phyloP scores from a whole-genome alignment of 2,113 vertebrate genomes.

The Oophaga pumilio region DNA sequence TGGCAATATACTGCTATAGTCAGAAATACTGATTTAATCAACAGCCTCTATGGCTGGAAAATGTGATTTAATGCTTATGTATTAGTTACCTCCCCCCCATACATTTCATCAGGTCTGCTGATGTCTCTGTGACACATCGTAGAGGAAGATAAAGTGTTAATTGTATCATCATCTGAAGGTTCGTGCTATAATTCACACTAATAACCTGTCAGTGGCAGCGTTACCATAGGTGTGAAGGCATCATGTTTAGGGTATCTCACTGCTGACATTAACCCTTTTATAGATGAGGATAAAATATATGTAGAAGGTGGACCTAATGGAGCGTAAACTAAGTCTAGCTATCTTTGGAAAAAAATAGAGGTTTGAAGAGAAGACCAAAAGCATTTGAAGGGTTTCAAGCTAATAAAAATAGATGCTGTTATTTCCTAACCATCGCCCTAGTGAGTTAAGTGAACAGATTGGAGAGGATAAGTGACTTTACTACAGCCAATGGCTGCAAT shows the following conservation, averaged over 20 bases:
- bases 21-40: background rate
- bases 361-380: conserved; percentile 31
- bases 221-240: conserved; percentile 36
- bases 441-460: conserved; percentile 42
- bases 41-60: background rate
- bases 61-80: background rate
- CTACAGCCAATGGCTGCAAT: conserved; percentile 52
- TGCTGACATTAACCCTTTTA: conserved; percentile 36
- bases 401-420: conserved; percentile 42
- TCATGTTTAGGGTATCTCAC: background rate
- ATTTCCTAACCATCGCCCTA: conserved; percentile 35
- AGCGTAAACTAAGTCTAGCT: conserved; percentile 63
- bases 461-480: conserved; percentile 48
- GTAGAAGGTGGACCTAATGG: conserved; percentile 53
- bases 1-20: background rate
- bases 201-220: background rate
- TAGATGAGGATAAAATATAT: background rate
- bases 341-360: conserved; percentile 52
- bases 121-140: conserved; percentile 12
- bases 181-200: conserved; percentile 46
- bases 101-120: background rate
- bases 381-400: conserved; percentile 31
- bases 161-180: conserved; percentile 43
- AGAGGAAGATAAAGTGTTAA: conserved; percentile 34
- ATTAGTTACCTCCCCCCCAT: background rate